A percentile compares a stretch with the other conserved stretches of the same genome.
These are phyloP conservation scores for Mustela lutreola DNA, from an alignment of 2,113 vertebrate genomes.

Conservation along the genomic window DNA sequence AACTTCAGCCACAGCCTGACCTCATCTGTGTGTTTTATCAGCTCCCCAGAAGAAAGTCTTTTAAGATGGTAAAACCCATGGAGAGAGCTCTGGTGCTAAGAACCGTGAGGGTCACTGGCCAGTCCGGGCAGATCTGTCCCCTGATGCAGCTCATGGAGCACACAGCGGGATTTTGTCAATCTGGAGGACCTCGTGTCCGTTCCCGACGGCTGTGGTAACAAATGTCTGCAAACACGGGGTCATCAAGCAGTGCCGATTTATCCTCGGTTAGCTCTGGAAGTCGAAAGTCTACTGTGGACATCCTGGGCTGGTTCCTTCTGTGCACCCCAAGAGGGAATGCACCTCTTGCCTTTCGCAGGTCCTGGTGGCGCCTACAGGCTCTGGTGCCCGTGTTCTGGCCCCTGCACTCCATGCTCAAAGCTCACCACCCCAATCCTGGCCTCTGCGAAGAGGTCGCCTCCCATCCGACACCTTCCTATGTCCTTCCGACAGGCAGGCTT, in stretches of 20 bases:
- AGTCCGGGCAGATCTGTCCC: background rate
- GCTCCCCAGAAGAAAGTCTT: background rate
- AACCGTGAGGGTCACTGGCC: background rate
- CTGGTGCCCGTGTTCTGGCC: no score
- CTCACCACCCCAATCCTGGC: no score
- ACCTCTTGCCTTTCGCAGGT: background rate
- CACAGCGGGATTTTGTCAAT: accelerated
- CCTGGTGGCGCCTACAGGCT: background rate
- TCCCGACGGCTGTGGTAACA: background rate
- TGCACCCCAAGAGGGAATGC: no score
- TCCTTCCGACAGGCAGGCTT: background rate
- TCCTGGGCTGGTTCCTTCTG: accelerated
- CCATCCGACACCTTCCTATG: background rate
- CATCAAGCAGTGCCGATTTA: accelerated
- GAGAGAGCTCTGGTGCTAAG: background rate
- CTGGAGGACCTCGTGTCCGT: background rate
- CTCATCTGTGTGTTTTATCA: background rate
- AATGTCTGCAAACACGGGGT: background rate
- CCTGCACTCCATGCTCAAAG: no score
- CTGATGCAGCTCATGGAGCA: accelerated
- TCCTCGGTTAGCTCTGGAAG: background rate
- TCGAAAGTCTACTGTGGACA: background rate
- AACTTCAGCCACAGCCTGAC: background rate
- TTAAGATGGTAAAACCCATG: no score
- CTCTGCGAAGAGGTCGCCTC: accelerated